Evolutionary conservation across 1,140 invertebrate genomes (phyloP).

Genomic region (Kradibia gibbosae): DNA sequence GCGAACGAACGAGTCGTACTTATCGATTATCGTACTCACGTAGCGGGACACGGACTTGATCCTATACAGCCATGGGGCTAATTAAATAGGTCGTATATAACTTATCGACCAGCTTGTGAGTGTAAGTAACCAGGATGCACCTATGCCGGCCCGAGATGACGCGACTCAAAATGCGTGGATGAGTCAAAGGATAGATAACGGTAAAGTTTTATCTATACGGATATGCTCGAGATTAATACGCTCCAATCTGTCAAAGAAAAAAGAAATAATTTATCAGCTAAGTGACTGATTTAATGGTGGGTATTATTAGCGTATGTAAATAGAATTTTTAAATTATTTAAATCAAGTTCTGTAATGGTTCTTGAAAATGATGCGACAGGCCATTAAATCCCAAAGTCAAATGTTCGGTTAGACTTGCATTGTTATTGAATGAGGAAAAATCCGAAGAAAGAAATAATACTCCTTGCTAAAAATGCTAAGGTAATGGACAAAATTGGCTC

Average conservation of each 20-base stretch:
- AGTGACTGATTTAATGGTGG: too few species aligned
- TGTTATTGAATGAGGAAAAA: too few species aligned
- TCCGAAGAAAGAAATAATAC: too few species aligned
- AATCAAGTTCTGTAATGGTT: too few species aligned
- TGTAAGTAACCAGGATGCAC: neutral
- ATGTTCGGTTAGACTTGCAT: too few species aligned
- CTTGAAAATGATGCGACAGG: too few species aligned
- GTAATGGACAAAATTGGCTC: too few species aligned
- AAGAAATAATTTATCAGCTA: neutral
- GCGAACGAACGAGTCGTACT: constrained; percentile 31
- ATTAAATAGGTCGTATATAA: constrained; percentile 38
- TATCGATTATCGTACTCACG: constrained; percentile 30
- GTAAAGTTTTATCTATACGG: neutral
- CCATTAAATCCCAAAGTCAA: too few species aligned
- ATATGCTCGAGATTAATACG: neutral
- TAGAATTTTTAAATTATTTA: too few species aligned
- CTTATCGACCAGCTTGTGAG: neutral
- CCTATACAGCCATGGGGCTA: constrained; percentile 1
- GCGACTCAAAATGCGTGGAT: neutral
- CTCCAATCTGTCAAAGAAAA: neutral
- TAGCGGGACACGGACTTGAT: neutral
- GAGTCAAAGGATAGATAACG: neutral
- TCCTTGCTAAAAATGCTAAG: too few species aligned
- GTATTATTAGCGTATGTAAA: too few species aligned
- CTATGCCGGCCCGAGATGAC: neutral